Conservation (phyloP, 2,113 vertebrate species). For the Oryzias woworae region DNA sequence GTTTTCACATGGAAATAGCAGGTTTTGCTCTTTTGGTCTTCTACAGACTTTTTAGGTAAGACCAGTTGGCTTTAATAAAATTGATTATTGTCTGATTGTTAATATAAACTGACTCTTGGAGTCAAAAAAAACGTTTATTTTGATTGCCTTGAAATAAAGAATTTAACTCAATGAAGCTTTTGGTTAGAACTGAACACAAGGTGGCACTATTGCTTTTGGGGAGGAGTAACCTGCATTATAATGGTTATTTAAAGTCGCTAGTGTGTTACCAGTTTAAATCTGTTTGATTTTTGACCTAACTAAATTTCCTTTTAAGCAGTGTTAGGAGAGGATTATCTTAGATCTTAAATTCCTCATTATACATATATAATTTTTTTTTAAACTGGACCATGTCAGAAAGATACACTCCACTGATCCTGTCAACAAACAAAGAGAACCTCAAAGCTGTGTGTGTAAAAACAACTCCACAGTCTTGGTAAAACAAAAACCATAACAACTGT, state of each 20-base stretch:
- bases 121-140: too few species aligned
- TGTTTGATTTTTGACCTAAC: too few species aligned
- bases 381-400: slow-evolving; percentile 11
- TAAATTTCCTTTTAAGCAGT: too few species aligned
- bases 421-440: slow-evolving; percentile 16
- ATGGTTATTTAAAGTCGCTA: not conserved
- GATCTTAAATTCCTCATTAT: too few species aligned
- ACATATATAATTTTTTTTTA: not conserved
- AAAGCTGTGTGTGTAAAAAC: slow-evolving; percentile 13
- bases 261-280: not conserved
- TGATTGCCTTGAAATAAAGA: too few species aligned
- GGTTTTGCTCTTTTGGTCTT: too few species aligned
- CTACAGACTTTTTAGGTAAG: too few species aligned
- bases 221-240: not conserved
- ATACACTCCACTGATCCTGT: slow-evolving; percentile 24
- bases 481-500: not conserved
- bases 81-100: too few species aligned
- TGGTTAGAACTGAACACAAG: slow-evolving; percentile 57
- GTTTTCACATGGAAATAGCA: too few species aligned
- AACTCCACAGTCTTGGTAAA: slow-evolving; percentile 5
- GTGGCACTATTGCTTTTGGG: slow-evolving; percentile 57
- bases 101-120: too few species aligned
- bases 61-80: too few species aligned
- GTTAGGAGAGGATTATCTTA: too few species aligned
- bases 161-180: not conserved